Base-by-base conservation (phyloP, 2,113 vertebrate species). In the Malurus alboscapulatus region DNA sequence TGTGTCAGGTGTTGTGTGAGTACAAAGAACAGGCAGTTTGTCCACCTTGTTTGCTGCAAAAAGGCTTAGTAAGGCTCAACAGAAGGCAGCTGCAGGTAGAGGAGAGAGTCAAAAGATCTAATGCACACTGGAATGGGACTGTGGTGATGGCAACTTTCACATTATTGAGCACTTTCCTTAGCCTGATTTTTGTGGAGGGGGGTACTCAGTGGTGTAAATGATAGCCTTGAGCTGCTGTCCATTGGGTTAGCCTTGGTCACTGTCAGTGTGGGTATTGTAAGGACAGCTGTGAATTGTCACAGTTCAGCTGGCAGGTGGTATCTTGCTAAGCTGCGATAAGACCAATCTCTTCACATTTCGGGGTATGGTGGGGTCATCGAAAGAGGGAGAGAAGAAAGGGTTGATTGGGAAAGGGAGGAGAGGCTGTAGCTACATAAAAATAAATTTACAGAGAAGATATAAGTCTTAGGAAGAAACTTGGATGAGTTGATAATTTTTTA, bases 281-380 rank as follows among this genome's bases (percentile, higher is more conserved):
- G 47, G 79, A 75, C 93, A 86, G 92, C 79, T 95, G 93, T 68
- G 85, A 74, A 94, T 88, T 93, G 87, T 96, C 92, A 74, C 83
- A 92, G 72, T 77, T 92, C 63, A 77, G 51, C 75, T 96, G 88
- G 76, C 90, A 86, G 88, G 88, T 92, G 85, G 47, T 94, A 85
- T 95, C 88, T 96, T 71, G 63, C 75, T 40, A 65, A 85, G 17
- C 32, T 88, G 67, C 3, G 90, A 92, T 96, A 95, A 95, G 63
- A 77, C 78, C 75, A 80, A 84, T 80, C 88, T 92, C 75, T 79
- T 85, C 47, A 69, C 72, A 36, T 92, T 96, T 94, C 85, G 80
- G 47, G 32, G 38, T 93, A 77, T 88, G 51, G 38, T 90, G 90
- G 92, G 47, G 79, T 88, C 72, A 67, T 77, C n/a, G 90, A 80